Conservation (phyloP, 1,140 invertebrate species). For the Plodia interpunctella region DNA sequence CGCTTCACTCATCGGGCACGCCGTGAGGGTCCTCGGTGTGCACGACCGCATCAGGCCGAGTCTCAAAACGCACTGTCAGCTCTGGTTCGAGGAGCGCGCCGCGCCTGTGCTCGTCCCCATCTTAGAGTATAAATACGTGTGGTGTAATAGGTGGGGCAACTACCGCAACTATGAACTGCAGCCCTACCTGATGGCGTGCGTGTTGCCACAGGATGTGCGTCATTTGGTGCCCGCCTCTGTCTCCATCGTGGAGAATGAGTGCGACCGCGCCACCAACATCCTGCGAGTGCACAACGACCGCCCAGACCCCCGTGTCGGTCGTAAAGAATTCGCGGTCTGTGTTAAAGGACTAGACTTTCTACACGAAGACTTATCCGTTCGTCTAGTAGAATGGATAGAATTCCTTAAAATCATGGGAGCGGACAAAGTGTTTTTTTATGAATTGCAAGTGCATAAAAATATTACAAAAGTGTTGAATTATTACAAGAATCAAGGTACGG, state of each 20-base stretch:
- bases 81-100: slow-evolving; percentile 92
- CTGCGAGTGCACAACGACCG: slow-evolving; percentile 90
- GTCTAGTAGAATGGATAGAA: slow-evolving; percentile 97
- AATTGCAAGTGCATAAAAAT: slow-evolving; percentile 93
- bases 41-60: slow-evolving; percentile 92
- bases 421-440: slow-evolving; percentile 95
- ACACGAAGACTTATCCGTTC: slow-evolving; percentile 92
- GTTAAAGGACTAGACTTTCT: slow-evolving; percentile 96
- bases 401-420: slow-evolving; percentile 91
- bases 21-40: slow-evolving; percentile 91
- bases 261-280: slow-evolving; percentile 91
- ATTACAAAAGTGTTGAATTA: slow-evolving; percentile 92
- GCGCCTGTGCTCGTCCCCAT: slow-evolving; percentile 88
- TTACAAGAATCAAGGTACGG: slow-evolving; percentile 85
- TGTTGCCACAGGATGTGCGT: slow-evolving; percentile 86
- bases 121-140: slow-evolving; percentile 95
- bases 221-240: slow-evolving; percentile 88
- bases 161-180: slow-evolving; percentile 95
- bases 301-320: slow-evolving; percentile 61
- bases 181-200: slow-evolving; percentile 93
- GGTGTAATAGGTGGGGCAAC: slow-evolving; percentile 96
- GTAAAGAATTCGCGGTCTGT: slow-evolving; percentile 94
- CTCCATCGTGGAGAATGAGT: slow-evolving; percentile 90
- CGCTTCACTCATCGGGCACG: slow-evolving; percentile 86
- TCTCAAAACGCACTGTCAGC: slow-evolving; percentile 89